Evolutionary conservation across 2,113 vertebrate genomes (phyloP).

Genomic region (Pampusana beccarii): DNA sequence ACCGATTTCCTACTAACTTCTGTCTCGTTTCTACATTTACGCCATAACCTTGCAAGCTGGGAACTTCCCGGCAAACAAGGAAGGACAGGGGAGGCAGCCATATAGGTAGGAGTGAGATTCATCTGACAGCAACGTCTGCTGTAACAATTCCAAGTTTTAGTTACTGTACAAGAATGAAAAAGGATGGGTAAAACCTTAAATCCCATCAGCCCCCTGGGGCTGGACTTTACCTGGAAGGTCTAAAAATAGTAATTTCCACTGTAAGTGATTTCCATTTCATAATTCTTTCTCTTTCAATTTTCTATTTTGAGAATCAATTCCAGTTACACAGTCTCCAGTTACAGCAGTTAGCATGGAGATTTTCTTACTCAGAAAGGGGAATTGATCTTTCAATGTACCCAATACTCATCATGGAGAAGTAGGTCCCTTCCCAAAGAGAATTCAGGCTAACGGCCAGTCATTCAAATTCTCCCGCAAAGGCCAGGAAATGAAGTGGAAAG

Average conservation of each 20-base stretch:
- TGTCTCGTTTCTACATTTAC: constrained; percentile 33
- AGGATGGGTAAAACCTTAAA: neutral
- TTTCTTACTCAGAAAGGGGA: neutral
- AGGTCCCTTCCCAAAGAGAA: neutral
- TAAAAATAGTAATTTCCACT: neutral
- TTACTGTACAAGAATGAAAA: neutral
- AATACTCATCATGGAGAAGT: neutral
- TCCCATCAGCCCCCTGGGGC: neutral
- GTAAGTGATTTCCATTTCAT: neutral
- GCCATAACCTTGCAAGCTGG: constrained; percentile 38
- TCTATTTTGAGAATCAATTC: constrained; percentile 14
- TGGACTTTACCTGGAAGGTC: neutral
- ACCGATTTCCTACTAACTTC: neutral
- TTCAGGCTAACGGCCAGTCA: neutral
- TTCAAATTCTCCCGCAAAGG: neutral
- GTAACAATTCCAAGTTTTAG: neutral
- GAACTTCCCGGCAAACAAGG: constrained; percentile 50
- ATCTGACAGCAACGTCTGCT: neutral
- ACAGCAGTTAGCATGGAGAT: neutral
- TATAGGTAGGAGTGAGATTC: neutral
- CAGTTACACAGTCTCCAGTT: neutral
- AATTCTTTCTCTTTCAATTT: neutral
- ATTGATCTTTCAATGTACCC: neutral
- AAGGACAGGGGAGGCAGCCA: neutral
- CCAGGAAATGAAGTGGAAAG: neutral